A percentile compares a stretch with the other conserved stretches of the same genome.
These are phyloP conservation scores for Xenops minutus DNA, from an alignment of 2,797 vertebrate species.

Conservation along the genomic window DNA sequence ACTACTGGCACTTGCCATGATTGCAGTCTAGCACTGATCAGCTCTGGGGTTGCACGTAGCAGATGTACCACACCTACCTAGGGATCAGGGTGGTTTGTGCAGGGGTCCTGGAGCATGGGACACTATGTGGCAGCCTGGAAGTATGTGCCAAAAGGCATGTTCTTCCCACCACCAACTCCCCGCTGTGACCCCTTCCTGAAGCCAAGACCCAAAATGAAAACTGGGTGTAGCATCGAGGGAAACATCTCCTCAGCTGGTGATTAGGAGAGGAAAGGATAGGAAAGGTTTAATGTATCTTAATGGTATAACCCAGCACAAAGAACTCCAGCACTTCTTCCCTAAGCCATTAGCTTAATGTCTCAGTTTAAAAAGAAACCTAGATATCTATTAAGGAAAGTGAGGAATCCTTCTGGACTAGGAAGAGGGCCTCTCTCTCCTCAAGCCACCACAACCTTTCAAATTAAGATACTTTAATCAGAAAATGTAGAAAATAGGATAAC, in stretches of 20 bases:
- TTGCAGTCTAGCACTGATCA: not conserved
- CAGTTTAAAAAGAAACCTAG: too few species aligned
- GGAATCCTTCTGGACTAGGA: too few species aligned
- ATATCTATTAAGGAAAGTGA: too few species aligned
- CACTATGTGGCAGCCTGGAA: not conserved
- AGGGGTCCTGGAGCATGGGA: not conserved
- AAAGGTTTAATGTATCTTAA: not conserved
- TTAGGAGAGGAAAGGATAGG: not conserved
- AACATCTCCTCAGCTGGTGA: not conserved
- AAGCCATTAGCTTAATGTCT: not conserved
- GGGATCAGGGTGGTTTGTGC: not conserved
- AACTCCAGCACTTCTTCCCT: not conserved
- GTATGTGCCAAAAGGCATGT: rapidly evolving
- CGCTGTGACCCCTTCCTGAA: not conserved
- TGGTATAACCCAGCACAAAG: not conserved
- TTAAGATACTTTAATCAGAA: too few species aligned
- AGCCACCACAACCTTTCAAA: too few species aligned
- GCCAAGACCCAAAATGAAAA: not conserved
- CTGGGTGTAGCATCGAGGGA: not conserved
- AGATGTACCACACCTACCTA: not conserved
- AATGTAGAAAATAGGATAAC: too few species aligned
- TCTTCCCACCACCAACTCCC: not conserved
- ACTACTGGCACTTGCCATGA: not conserved
- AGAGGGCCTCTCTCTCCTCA: too few species aligned
- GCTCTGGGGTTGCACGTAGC: not conserved